phyloP scores from a whole-genome alignment of 2,888 invertebrate genomes.

The Bellardia pandia region DNA sequence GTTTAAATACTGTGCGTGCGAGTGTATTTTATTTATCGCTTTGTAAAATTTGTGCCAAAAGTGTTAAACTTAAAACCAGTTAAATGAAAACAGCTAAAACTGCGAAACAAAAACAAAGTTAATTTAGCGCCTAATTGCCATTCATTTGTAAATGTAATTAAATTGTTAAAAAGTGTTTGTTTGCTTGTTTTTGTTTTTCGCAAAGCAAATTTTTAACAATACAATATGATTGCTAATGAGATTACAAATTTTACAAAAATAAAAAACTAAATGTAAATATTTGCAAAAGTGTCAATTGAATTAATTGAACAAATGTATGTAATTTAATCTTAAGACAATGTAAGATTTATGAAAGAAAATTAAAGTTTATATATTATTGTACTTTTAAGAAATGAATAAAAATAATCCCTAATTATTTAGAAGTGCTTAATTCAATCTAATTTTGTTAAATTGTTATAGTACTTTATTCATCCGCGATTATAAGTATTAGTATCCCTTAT shows the following conservation, averaged over 20 bases:
- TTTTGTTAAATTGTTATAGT: not conserved
- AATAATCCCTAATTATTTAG: too few relatives aligned
- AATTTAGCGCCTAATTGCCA: slow-evolving; percentile 66
- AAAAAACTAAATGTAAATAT: not conserved
- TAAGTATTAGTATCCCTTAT: not conserved
- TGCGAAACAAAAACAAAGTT: slow-evolving; percentile 38
- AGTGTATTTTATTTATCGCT: slow-evolving; percentile 13
- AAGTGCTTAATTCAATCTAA: not conserved
- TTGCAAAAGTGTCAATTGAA: not conserved
- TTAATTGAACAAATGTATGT: too few relatives aligned
- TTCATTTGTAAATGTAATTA: slow-evolving; percentile 63
- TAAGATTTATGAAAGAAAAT: too few relatives aligned
- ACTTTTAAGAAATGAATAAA: too few relatives aligned
- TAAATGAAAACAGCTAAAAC: slow-evolving; percentile 14
- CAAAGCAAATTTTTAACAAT: not conserved
- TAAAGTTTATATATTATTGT: too few relatives aligned
- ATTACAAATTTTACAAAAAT: not conserved
- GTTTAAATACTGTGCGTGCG: not conserved
- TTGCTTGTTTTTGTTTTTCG: slow-evolving; percentile 3
- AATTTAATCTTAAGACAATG: too few relatives aligned
- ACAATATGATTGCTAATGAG: not conserved
- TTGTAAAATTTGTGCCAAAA: slow-evolving; percentile 44
- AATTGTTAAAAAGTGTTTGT: slow-evolving; percentile 41
- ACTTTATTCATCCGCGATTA: too few relatives aligned
- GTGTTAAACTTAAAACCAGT: slow-evolving; percentile 29